Percentiles rank a stretch among this genome's conserved stretches.
phyloP scores from a whole-genome alignment of 1,140 invertebrate species.

The Plectrocnemia conspersa region DNA sequence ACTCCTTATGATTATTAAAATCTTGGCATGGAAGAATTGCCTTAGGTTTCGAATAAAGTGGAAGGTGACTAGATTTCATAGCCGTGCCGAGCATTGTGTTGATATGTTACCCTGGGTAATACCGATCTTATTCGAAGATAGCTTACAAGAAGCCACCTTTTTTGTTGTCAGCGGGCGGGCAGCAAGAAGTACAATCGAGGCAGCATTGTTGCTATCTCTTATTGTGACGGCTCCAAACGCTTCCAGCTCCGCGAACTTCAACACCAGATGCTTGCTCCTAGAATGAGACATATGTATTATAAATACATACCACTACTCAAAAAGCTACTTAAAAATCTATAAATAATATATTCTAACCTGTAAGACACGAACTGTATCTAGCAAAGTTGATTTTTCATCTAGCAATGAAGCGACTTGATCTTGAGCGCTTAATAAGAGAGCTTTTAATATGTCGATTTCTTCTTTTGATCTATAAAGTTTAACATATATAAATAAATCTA shows the following conservation, averaged over 20 bases:
- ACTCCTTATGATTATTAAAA: not conserved
- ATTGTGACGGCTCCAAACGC: conserved; percentile 37
- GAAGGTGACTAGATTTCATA: conserved; percentile 10
- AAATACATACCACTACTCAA: not conserved
- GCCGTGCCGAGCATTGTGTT: conserved; percentile 15
- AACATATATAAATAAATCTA: not conserved
- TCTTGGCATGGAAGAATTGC: not conserved
- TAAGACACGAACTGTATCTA: conserved; percentile 61
- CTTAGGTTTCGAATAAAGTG: not conserved
- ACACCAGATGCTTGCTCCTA: conserved; percentile 45
- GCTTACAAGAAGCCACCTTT: conserved; percentile 19
- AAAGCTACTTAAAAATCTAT: not conserved
- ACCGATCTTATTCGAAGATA: not conserved
- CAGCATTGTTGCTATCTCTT: conserved; percentile 51
- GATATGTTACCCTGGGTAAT: conserved; percentile 9
- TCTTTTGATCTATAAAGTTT: conserved; percentile 54
- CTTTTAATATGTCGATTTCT: conserved; percentile 57
- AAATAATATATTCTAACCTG: conserved; percentile 48
- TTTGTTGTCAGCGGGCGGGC: conserved; percentile 38
- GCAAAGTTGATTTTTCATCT: conserved; percentile 67
- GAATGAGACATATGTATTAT: not conserved
- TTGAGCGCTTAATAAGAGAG: conserved; percentile 59
- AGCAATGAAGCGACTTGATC: conserved; percentile 65
- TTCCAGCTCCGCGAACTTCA: conserved; percentile 26
- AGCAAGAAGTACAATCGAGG: conserved; percentile 51